Evolutionary conservation across 2,113 vertebrate species (phyloP), one percentile per base, ranked within the genome.

Genomic region (Talpa occidentalis): DNA sequence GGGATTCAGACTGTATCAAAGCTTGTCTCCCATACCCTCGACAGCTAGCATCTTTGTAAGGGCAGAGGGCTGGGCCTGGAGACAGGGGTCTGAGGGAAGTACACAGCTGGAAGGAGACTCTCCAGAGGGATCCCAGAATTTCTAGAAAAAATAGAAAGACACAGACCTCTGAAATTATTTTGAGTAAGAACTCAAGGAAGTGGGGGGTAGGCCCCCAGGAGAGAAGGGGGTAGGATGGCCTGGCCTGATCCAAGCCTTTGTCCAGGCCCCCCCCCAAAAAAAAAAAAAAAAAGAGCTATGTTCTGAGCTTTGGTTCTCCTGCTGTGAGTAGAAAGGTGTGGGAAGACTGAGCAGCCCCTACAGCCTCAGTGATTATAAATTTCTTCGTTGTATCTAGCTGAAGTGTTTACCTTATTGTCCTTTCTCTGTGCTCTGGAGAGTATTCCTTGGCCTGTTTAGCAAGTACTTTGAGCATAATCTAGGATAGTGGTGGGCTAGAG

Each of bases 131-230:
- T 69, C 35, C 74, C 44, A 37, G 37, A 28, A 28, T 77, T 9
- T 62, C 69, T 83, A 30, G 44, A 32, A 82, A 86, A 69, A 59
- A 30, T 88, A n/a, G 60, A 74, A 17, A 67, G 47, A 47, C 42
- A n/a, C 32, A 90, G 40, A 35, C 42, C 6, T 76, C 37, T 67
- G 69, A 72, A 56, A 70, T 42, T 54, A 56, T 79, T 59, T 12
- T 69, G 70, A 76, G 28, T 76, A 32, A 69, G 37, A 88, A 83
- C 8, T 83, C 66, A 3, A 15, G 37, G 49, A 40, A 42, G 62
- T n/a, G 40, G 60, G 30, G 19, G 8, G 47, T 17, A 5, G 49
- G 49, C 49, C 49, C 14, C 49, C 16, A 52, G 22, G 59, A 44
- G 30, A 64, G 28, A 30, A 16, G 42, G 2, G 8, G 60, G 1